phyloP scores from a whole-genome alignment of 2,888 invertebrate species.

The Chironomus riparius region DNA sequence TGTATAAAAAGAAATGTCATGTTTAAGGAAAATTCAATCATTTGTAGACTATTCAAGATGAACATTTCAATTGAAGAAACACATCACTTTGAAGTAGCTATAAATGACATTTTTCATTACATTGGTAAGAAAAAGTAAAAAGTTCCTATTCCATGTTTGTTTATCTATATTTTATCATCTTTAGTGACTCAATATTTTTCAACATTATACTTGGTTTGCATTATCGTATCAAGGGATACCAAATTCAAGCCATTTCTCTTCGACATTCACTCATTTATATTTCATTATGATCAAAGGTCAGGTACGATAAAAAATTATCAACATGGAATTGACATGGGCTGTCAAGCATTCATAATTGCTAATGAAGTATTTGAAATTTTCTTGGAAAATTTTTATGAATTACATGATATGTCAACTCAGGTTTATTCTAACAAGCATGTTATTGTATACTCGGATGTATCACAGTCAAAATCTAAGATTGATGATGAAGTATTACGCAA shows the following conservation, averaged over 20 bases:
- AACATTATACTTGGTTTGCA: neutral
- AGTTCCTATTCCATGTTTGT: too few species aligned
- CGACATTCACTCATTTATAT: neutral
- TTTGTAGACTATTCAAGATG: too few species aligned
- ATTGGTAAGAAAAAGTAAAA: neutral
- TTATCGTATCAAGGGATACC: neutral
- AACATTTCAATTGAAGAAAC: neutral
- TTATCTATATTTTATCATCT: too few species aligned
- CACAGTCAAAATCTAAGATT: neutral
- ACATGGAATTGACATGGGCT: neutral
- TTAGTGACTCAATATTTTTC: neutral
- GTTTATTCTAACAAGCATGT: conserved; percentile 9
- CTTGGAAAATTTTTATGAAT: conserved; percentile 3
- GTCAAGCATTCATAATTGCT: conserved; percentile 14
- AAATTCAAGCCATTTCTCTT: neutral
- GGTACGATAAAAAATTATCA: neutral
- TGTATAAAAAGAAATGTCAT: too few species aligned
- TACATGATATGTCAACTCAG: conserved; percentile 8
- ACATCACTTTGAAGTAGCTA: neutral
- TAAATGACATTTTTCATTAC: neutral
- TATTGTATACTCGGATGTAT: neutral
- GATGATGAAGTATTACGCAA: neutral
- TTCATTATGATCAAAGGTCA: neutral
- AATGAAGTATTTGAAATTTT: neutral
- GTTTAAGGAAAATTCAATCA: too few species aligned